A percentile compares a stretch with the other conserved stretches of the same genome.
phyloP scores from a whole-genome alignment of 2,888 invertebrate species.

The Acrobeloides nanus region DNA sequence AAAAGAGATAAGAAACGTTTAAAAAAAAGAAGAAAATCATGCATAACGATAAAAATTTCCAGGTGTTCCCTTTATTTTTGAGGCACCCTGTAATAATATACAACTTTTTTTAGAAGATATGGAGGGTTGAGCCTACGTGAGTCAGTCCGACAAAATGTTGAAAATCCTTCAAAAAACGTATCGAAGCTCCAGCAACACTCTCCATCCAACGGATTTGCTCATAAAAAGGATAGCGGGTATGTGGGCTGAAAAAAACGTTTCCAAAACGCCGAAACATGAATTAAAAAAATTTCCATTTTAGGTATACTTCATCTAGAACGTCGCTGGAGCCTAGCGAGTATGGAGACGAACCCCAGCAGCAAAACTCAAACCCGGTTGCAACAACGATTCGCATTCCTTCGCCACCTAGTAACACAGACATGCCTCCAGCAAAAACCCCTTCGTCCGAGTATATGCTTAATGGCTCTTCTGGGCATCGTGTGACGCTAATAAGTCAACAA shows the following conservation, averaged over 20 bases:
- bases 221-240: constrained; percentile 52
- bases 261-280: not conserved
- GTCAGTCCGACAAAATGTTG: constrained; percentile 50
- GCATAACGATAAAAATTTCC: too few species aligned
- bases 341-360: constrained; percentile 31
- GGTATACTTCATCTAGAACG: constrained; percentile 53
- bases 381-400: constrained; percentile 19
- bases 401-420: too few species aligned
- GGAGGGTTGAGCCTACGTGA: constrained; percentile 49
- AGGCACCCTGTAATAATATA: too few species aligned
- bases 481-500: constrained; percentile 48
- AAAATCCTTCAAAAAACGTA: constrained; percentile 20
- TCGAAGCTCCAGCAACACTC: constrained; percentile 35
- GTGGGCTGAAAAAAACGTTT: not conserved
- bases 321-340: constrained; percentile 52
- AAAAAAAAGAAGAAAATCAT: too few species aligned
- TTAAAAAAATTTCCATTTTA: constrained; percentile 17
- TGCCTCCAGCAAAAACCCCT: too few species aligned
- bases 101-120: constrained; percentile 27
- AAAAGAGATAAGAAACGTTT: too few species aligned
- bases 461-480: constrained; percentile 41
- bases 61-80: too few species aligned
- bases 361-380: not conserved
- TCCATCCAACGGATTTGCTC: constrained; percentile 41
- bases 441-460: too few species aligned